A percentile compares a stretch with the other conserved stretches of the same genome.
phyloP scores from a whole-genome alignment of 2,113 vertebrate species.

The Melierax canorus region DNA sequence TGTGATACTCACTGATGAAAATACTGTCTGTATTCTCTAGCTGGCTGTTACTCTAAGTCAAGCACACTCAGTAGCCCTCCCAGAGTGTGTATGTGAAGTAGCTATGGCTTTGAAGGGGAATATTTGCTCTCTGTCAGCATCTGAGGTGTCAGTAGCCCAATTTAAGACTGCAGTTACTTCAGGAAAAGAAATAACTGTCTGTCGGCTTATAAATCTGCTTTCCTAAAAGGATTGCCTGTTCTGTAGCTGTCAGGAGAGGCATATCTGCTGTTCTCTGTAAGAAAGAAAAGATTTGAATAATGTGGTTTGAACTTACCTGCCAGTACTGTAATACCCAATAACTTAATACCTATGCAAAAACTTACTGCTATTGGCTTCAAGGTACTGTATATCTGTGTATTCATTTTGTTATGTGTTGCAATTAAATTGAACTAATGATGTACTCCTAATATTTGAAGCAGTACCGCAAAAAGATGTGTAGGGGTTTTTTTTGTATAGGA shows the following conservation, averaged over 20 bases:
- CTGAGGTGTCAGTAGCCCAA: not conserved
- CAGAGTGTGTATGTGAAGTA: not conserved
- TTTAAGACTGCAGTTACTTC: not conserved
- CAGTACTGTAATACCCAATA: not conserved
- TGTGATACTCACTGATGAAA: not conserved
- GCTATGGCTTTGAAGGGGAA: not conserved
- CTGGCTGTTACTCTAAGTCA: not conserved
- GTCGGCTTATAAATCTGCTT: not conserved
- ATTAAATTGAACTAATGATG: not conserved
- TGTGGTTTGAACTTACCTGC: not conserved
- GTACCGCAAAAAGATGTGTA: not conserved
- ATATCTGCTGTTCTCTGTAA: not conserved
- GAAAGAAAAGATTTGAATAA: not conserved
- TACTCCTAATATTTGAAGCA: not conserved
- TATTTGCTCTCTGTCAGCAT: not conserved
- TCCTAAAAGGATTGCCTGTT: not conserved
- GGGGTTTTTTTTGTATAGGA: rapidly evolving
- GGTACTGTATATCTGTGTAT: not conserved
- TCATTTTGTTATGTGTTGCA: not conserved
- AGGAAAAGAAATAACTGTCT: not conserved
- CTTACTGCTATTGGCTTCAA: not conserved
- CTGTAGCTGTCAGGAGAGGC: not conserved
- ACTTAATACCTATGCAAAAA: not conserved
- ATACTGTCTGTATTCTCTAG: not conserved
- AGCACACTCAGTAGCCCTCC: not conserved